Base-by-base conservation (phyloP, 1,140 invertebrate genomes). In the Aphelenchoides fujianensis region DNA sequence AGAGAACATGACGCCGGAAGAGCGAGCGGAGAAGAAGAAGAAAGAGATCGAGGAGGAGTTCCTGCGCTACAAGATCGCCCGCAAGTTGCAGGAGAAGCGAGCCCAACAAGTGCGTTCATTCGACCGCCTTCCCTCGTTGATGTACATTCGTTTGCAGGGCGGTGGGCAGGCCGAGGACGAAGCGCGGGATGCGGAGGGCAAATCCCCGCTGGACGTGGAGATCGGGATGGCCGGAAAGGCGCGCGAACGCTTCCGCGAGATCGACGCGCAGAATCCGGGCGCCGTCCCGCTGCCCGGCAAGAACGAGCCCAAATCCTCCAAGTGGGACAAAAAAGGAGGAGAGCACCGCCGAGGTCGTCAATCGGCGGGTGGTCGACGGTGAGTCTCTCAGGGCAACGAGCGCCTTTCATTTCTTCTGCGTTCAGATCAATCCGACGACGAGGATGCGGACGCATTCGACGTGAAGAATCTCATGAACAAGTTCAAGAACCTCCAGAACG, bases 381-480 rank as follows among this genome's bases (percentile, higher is more conserved):
- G 30, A 19, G 2, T 16, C 12, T 5, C 41, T 7, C 5, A 59
- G 19, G 34, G 28, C 2, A 72, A 19, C 27, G 27, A 63, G 5
- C 16, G 12, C 28, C 41, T n/a, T n/a, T n/a, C 41, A 71, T 16
- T 71, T 3, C 23, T 16, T 53, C 2, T 66, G 54, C 28, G 32
- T 70, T 66, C 62, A 68, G 74, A 80, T 16, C 70, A 73, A 27
- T 64, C 70, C 23, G 64, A 67, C 30, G 73, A 70, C 28, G 77
- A 82, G 34, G 74, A 77, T 35, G 72, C 79, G 69, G 82, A 78
- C 32, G 82, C 69, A 9, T 83, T 79, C 68, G 82, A 83, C 72
- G 82, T 83, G 9, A 84, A 84, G 71, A 84, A 84, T 62, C 53
- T 83, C 41, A 84, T 83, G 83, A 84, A 84, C 72, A 83, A 84